Evolutionary conservation across 2,113 vertebrate species (phyloP).

Genomic region (Nyctereutes procyonoides): DNA sequence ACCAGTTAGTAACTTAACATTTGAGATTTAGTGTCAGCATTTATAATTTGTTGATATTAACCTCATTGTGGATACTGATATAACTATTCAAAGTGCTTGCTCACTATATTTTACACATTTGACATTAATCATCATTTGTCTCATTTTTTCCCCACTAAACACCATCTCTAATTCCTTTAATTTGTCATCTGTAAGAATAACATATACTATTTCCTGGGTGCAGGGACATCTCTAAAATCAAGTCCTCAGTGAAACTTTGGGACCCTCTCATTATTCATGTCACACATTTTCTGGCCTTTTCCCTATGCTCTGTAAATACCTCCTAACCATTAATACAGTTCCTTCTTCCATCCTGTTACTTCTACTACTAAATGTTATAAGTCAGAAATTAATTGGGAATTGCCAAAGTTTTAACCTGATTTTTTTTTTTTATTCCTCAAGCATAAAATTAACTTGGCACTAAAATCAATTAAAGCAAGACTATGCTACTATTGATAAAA

Average conservation of each 20-base stretch:
- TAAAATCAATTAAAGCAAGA: conserved; percentile 59
- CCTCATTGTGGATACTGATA: background rate
- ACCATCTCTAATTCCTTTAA: background rate
- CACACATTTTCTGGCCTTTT: background rate
- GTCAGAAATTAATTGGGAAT: conserved; percentile 55
- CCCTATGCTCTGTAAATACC: background rate
- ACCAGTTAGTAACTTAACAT: background rate
- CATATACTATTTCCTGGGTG: background rate
- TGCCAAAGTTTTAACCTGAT: conserved; percentile 39
- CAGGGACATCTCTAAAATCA: background rate
- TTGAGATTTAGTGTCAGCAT: background rate
- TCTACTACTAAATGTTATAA: conserved; percentile 5
- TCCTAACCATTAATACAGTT: background rate
- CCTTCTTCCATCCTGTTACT: conserved; percentile 8
- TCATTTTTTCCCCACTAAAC: background rate
- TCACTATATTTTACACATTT: background rate
- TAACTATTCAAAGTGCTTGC: background rate
- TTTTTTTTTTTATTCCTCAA: conserved; percentile 57
- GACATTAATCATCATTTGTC: background rate
- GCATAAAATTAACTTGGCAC: conserved; percentile 55
- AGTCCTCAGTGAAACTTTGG: background rate
- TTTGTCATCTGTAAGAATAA: background rate
- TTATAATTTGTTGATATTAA: conserved; percentile 35
- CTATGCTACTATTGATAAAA: conserved; percentile 38
- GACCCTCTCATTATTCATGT: background rate